Base-by-base conservation (phyloP, 2,113 vertebrate genomes). In the Actinemys pallida region DNA sequence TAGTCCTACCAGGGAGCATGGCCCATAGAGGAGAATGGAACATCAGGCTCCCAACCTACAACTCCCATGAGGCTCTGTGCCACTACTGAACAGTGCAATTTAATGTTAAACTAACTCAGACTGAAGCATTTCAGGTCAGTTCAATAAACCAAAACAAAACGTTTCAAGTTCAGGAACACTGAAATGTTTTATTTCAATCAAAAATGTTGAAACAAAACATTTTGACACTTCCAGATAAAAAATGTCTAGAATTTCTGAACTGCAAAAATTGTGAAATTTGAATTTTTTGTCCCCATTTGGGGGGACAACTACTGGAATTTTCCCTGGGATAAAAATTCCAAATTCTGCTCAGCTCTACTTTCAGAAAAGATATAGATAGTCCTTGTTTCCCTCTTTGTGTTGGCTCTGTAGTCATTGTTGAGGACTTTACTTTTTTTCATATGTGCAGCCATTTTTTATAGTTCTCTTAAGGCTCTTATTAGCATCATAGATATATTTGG, bases 191-290 rank as follows among this genome's bases (percentile, higher is more conserved):
- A 65, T 54, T 1, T 79, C 10, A 6, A 2, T 59, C 54, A 57
- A 69, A 39, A 35, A 27, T 13, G 31, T 62, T 3, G 19, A 14
- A 59, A 62, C 10, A 89, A 92, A 94, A 56, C 0, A 22, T 72
- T 59, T 59, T 72, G 65, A 39, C 5, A 9, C 65, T 39, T 39
- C 65, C n/a, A 39, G 31, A 5, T n/a, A 9, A n/a, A 69, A 81
- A 95, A 76, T 8, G 10, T 53, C 90, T 35, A 24, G 3, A 4
- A 2, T 17, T 93, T 75, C n/a, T 29, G 0, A 0, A 0, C 1
- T 4, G 1, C 52, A 3, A 83, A 91, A 88, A 49, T 20, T 85
- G 54, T 83, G 83, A 89, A 59, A 45, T 75, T 83, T 84, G 65
- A 39, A 22, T 20, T 39, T 69, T n/a, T 72, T 72, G 65, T 22